These are phyloP conservation scores for Amphimedon queenslandica DNA, from an alignment of 37 sponge, comb jelly and placozoan species.

Conservation along the genomic window DNA sequence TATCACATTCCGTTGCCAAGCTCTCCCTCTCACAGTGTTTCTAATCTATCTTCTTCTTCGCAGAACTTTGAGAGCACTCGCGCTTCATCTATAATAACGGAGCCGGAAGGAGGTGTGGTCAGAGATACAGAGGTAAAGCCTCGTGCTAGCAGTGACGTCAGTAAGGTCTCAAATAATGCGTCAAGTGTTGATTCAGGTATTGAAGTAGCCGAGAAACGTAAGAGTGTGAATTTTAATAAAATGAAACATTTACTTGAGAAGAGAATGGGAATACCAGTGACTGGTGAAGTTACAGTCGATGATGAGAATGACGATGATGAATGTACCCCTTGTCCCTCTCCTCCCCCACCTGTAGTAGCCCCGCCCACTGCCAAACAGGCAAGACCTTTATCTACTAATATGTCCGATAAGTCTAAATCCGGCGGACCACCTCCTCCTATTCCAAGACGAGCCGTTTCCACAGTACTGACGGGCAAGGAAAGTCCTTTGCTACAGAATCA, in stretches of 20 bases:
- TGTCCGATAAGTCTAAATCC: not conserved
- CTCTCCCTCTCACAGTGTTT: not conserved
- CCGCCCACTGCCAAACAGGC: not conserved
- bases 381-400: not conserved
- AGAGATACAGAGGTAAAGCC: not conserved
- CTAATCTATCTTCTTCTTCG: not conserved
- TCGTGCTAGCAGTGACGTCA: not conserved
- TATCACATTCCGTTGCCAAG: not conserved
- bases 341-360: not conserved
- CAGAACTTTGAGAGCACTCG: not conserved
- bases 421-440: slow-evolving; percentile 29
- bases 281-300: not conserved
- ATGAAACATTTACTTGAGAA: not conserved
- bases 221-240: not conserved
- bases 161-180: not conserved
- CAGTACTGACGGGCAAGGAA: slow-evolving; percentile 9
- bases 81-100: too few relatives aligned
- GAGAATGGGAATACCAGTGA: not conserved
- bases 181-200: not conserved
- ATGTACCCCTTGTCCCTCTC: too few relatives aligned
- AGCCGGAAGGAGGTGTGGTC: not conserved
- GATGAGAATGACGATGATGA: not conserved
- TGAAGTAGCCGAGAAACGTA: not conserved
- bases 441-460: slow-evolving; percentile 21
- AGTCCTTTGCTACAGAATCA: not conserved